Evolutionary conservation across 2,113 vertebrate genomes (phyloP), one percentile per base, ranked within the genome.

Genomic region (Galeopterus variegatus): DNA sequence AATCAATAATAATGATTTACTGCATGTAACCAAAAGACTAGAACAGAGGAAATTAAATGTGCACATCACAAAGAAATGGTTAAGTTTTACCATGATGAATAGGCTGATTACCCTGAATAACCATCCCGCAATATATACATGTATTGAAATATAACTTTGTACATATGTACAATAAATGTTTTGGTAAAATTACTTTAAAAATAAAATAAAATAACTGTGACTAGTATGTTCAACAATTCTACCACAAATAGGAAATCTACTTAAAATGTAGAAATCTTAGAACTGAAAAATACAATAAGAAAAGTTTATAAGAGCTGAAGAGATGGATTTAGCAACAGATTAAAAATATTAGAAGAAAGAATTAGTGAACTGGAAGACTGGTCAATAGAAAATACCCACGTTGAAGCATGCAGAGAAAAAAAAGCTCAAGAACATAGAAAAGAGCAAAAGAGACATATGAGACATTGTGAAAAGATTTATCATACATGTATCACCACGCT

Each of bases 241-340:
- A 41, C 28, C 65, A 90, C 58, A 90, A 86, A 75, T 67, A 36
- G 3, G 7, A 6, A 75, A 90, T 60, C 52, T 75, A 21, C 36
- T 93, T 87, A 56, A 87, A 91, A 85, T 69, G 70, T 33, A 85
- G 75, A 48, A 87, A 69, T 28, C 24, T 1, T 76, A 90, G 67
- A 45, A 48, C 45, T 72, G 45, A 82, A 86, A 86, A 80, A 67
- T 41, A 36, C 8, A 76, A 33, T 54, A 62, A 75, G 5, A 26
- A n/a, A 70, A 67, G 69, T 69, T 3, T n/a, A 28, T 54, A 87
- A 90, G 58, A 62, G 36, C 4, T 26, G n/a, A 75, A 75, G 45
- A 45, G 13, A 73, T 75, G 65, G n/a, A 64, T 65, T 76, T 77
- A 80, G 41, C 41, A 50, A 72, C 54, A 79, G 23, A 75, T 73